Evolutionary conservation across 2,888 invertebrate genomes (phyloP), one percentile per base, ranked within the genome.

Genomic region (Spodoptera picta): DNA sequence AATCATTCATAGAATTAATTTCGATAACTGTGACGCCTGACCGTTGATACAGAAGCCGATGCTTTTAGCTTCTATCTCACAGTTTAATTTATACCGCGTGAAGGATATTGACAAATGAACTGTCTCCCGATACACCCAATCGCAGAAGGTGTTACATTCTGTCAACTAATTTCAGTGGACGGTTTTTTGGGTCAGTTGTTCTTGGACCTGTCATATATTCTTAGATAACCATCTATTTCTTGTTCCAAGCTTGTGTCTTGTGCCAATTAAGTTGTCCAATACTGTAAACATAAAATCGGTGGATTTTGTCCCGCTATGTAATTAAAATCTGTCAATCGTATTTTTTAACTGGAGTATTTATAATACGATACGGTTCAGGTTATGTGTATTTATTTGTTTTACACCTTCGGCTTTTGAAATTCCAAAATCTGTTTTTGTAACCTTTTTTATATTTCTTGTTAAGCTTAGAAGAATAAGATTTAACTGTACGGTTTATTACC

Each of bases 1-100:
- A 87, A 92, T 93, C 91, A 92, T 89, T 93, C 91, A 91, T 90
- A 90, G 88, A 84, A 92, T 93, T 92, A 91, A 89, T 90, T 90
- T 91, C 80, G 92, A 93, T 93, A 92, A 86, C 85, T 85, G 84
- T 89, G 92, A 92, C 92, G 89, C 92, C 92, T 90, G 78, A 67
- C 74, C 72, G 60, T 53, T 82, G 93, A 92, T 91, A 91, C 91
- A 90, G 92, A 88, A 92, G 92, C 86, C 87, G 83, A 92, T 87
- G 92, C 92, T 93, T 92, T 93, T 91, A 93, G 87, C 71, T 75
- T 74, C 77, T 92, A 92, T 93, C 93, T 86, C 66, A 71, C 76
- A 81, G 82, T 87, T 90, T 89, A 89, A 90, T 89, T 89, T 88
- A 90, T 85, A 86, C 79, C 73, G 78, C 75, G 67, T 78, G 77